phyloP scores from a whole-genome alignment of 2,113 vertebrate genomes.

The Xiphophorus hellerii region DNA sequence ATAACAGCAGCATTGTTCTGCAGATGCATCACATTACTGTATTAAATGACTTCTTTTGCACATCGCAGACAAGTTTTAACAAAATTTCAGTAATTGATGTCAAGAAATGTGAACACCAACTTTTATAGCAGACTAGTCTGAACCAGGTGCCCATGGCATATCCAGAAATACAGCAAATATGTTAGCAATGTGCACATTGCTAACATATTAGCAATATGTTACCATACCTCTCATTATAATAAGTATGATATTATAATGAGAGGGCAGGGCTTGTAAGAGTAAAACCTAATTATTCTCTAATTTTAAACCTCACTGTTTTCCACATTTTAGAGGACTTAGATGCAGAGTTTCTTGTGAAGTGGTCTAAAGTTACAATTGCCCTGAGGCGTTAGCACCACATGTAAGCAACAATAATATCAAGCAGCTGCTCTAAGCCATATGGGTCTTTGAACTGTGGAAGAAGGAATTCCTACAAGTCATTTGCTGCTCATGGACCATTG shows the following conservation, averaged over 20 bases:
- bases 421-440: constrained; percentile 76
- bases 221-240: too few species aligned
- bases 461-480: constrained; percentile 65
- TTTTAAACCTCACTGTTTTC: constrained; percentile 48
- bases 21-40: neutral
- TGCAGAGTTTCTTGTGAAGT: constrained; percentile 58
- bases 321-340: constrained; percentile 53
- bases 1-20: too few species aligned
- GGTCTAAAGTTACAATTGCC: constrained; percentile 49
- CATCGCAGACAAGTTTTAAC: neutral
- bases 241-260: neutral
- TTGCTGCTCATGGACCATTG: constrained; percentile 74
- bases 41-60: neutral
- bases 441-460: constrained; percentile 64
- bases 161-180: neutral
- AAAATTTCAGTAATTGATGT: neutral
- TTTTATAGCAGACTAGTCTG: neutral
- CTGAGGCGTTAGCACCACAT: constrained; percentile 61
- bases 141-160: constrained; percentile 17
- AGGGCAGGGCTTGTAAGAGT: neutral
- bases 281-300: constrained; percentile 32
- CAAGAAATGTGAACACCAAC: neutral
- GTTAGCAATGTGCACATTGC: neutral
- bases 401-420: constrained; percentile 56
- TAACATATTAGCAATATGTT: too few species aligned